A percentile compares a stretch with the other conserved stretches of the same genome.
phyloP scores from a whole-genome alignment of 2,888 invertebrate genomes.

The Choreutis nemorana region DNA sequence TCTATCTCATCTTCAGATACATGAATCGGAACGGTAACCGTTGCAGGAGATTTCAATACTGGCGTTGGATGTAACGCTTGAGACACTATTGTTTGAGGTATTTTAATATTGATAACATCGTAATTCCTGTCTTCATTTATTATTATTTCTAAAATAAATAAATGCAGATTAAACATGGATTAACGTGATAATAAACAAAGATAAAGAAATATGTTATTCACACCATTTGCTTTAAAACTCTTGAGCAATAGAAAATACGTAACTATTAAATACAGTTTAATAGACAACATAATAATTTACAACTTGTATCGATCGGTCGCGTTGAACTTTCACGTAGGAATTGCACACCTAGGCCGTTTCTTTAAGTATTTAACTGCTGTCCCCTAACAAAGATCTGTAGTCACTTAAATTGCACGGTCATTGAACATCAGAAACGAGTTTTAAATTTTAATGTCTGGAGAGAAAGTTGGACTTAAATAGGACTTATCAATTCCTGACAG shows the following conservation, averaged over 20 bases:
- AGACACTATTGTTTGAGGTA: slow-evolving; percentile 37
- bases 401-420: slow-evolving; percentile 40
- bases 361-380: slow-evolving; percentile 47
- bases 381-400: slow-evolving; percentile 35
- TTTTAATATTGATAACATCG: slow-evolving; percentile 35
- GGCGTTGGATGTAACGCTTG: slow-evolving; percentile 43
- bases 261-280: no score
- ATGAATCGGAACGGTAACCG: slow-evolving; percentile 45
- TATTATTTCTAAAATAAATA: slow-evolving; percentile 17
- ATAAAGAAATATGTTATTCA: no score
- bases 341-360: slow-evolving; percentile 36
- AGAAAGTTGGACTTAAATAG: slow-evolving; percentile 30
- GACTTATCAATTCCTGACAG: slow-evolving; percentile 1
- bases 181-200: no score
- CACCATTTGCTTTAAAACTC: no score
- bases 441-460: slow-evolving; percentile 55
- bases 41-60: slow-evolving; percentile 45
- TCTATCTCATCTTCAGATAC: slow-evolving; percentile 30
- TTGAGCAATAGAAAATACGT: no score
- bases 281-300: no score
- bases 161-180: slow-evolving; percentile 2
- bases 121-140: slow-evolving; percentile 28
- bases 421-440: slow-evolving; percentile 49
- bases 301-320: slow-evolving; percentile 24
- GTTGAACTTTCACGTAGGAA: slow-evolving; percentile 34